Base-by-base conservation (phyloP, 2,113 vertebrate genomes). In the Phrynosoma blainvillii region DNA sequence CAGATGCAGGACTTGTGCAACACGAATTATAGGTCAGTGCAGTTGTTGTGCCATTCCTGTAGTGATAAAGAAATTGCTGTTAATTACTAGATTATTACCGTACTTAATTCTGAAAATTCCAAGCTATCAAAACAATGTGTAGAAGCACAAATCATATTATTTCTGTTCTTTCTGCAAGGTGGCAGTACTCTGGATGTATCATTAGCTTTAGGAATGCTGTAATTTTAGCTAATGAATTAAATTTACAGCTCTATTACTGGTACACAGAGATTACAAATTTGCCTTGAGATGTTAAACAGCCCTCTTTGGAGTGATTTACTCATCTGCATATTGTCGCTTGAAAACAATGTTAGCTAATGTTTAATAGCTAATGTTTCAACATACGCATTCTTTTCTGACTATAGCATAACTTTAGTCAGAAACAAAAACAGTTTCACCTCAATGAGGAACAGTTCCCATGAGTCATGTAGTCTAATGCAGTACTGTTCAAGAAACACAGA, bases 41-140 rank as follows among this genome's bases (percentile, higher is more conserved):
- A 95, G 70, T 90, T 85, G 59, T 91, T 88, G 84, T 93, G 75
- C 47, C 85, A 93, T 95, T 95, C 93, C n/a, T 84, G 88, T 79
- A 85, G 73, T 81, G 89, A 94, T 93, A 92, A 93, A 95, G 30
- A 92, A 96, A 96, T 94, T 92, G 82, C 75, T 94, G 82, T 91
- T 96, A 95, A 96, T 94, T 96, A 89, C 62, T 68, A 93, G 86
- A 80, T 94, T 95, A 94, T 96, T 94, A 88, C 85, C 79, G 87
- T 91, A 88, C n/a, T 94, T 95, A 94, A 90, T 96, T 96, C 82
- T 95, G 91, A 75, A 95, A 93, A 95, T 94, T 95, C 74, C 88
- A 94, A 77, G 85, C 89, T 95, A 93, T 93, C 40, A 91, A 93
- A 94, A 91, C 42, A 93, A 81, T 40, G 73, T 66, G 87, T 89